Evolutionary conservation across 2,113 vertebrate species (phyloP).

Genomic region (Marcusenius ussheri): DNA sequence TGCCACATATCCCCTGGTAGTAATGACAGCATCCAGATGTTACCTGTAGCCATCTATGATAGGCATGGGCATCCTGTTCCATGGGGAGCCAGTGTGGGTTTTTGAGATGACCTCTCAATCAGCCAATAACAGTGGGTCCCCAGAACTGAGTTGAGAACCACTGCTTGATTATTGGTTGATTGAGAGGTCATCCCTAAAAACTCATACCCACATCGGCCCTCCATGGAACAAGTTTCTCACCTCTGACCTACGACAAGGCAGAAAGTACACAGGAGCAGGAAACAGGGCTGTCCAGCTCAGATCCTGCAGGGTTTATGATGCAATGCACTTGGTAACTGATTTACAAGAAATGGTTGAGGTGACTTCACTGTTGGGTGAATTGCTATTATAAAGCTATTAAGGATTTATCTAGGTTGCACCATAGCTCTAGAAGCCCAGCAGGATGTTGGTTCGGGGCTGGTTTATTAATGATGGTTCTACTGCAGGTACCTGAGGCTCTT

Average conservation of each 20-base stretch:
- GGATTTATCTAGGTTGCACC: not conserved
- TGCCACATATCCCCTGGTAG: not conserved
- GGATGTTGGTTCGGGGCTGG: not conserved
- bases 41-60: no score
- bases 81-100: no score
- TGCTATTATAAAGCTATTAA: not conserved
- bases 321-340: not conserved
- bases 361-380: not conserved
- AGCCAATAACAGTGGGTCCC: no score
- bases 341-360: not conserved
- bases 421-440: not conserved
- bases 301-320: not conserved
- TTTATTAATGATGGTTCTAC: not conserved
- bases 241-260: no score
- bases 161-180: no score
- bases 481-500: slow-evolving; percentile 87
- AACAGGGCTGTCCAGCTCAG: not conserved
- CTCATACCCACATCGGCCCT: no score
- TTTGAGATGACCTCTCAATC: no score
- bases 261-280: not conserved
- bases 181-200: no score
- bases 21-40: not conserved
- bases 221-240: no score
- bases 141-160: no score
- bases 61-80: no score